phyloP scores from a whole-genome alignment of 2,797 vertebrate species.

The Ptychadena robeensis region DNA sequence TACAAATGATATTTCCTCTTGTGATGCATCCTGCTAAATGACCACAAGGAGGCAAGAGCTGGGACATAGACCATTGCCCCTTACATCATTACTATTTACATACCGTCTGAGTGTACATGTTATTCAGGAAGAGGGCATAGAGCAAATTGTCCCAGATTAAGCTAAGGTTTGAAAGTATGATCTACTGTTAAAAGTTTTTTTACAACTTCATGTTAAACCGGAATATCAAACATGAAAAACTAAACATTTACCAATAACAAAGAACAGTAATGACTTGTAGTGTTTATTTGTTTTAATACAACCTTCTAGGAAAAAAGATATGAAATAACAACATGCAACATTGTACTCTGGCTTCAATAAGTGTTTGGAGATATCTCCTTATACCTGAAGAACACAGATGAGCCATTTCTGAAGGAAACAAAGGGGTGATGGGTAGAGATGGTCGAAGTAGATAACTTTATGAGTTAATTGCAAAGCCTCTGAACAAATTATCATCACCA shows the following conservation, averaged over 20 bases:
- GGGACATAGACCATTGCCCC: neutral
- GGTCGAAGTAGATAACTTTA: no score
- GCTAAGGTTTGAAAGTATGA: neutral
- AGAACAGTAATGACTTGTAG: neutral
- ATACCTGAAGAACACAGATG: no score
- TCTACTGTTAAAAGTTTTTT: neutral
- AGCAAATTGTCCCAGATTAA: neutral
- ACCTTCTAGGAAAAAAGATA: no score
- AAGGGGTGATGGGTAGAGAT: no score
- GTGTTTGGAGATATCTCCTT: no score
- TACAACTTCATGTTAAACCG: neutral
- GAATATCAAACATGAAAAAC: neutral
- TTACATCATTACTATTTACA: neutral
- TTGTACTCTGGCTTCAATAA: no score
- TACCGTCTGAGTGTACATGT: neutral
- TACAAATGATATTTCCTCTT: neutral
- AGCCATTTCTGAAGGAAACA: no score
- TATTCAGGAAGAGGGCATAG: neutral
- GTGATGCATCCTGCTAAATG: neutral
- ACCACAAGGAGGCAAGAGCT: constrained; percentile 26
- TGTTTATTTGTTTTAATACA: neutral
- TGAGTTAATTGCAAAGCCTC: no score
- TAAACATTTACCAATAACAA: neutral
- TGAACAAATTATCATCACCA: no score
- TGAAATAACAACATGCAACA: no score